Evolutionary conservation across 2,113 vertebrate species (phyloP).

Genomic region (Sturnira hondurensis): DNA sequence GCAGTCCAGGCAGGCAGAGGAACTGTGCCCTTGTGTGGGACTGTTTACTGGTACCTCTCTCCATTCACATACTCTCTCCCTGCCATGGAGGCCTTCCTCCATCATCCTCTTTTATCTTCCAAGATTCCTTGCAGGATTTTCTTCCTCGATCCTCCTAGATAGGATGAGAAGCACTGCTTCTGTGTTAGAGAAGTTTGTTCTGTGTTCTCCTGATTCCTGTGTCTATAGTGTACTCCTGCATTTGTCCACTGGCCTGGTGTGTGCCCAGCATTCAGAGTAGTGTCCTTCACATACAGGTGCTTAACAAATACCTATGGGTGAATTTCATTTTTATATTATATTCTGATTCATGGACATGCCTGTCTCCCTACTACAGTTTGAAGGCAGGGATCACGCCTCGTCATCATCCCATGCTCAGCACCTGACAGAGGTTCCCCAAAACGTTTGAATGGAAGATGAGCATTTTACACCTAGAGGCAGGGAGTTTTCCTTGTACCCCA

Average conservation of each 20-base stretch:
- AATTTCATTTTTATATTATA: not conserved
- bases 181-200: not conserved
- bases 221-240: fast-evolving
- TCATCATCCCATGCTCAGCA: not conserved
- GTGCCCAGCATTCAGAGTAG: not conserved
- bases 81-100: not conserved
- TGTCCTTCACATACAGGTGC: not conserved
- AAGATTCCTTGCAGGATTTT: not conserved
- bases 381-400: not conserved
- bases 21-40: not conserved
- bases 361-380: not conserved
- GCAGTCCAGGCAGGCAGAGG: fast-evolving
- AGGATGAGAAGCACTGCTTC: not conserved
- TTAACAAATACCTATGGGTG: not conserved
- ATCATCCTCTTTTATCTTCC: not conserved
- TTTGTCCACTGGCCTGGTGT: not conserved
- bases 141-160: not conserved
- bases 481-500: not conserved
- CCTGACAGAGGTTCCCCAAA: not conserved
- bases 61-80: not conserved
- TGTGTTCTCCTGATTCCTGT: not conserved
- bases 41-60: not conserved
- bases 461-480: not conserved
- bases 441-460: not conserved
- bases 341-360: not conserved